Conservation (phyloP, 2,797 vertebrate species). For the Gastrophryne carolinensis region DNA sequence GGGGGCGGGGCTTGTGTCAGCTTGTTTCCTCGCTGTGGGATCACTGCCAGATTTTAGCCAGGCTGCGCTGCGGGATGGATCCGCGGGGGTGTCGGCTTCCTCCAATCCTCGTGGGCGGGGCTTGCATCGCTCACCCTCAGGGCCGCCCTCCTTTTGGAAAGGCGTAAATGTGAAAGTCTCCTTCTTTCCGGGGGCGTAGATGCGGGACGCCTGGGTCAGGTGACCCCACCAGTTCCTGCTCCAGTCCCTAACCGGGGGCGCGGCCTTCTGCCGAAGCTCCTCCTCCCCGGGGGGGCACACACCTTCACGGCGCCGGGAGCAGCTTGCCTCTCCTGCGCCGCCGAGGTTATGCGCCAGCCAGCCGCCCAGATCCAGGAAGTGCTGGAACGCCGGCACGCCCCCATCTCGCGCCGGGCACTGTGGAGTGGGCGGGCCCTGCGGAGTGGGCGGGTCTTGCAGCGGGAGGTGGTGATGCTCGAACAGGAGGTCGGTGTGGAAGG, state of each 20-base stretch:
- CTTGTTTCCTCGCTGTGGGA: background rate
- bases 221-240: constrained; percentile 67
- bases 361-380: constrained; percentile 81
- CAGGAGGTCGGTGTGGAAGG: constrained; percentile 91
- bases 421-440: fast-evolving
- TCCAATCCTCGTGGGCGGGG: background rate
- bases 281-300: fast-evolving
- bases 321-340: background rate
- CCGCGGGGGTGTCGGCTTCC: no score
- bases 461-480: constrained; percentile 86
- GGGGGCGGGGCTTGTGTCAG: no score
- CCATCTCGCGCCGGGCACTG: background rate
- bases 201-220: constrained; percentile 64
- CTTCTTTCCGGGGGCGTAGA: constrained; percentile 57
- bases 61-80: no score
- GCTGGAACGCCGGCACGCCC: constrained; percentile 71
- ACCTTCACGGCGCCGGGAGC: background rate
- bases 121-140: background rate
- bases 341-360: constrained; percentile 71
- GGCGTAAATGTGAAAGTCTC: constrained; percentile 56
- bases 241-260: background rate
- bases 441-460: background rate
- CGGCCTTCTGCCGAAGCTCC: background rate
- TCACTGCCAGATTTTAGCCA: no score
- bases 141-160: constrained; percentile 55